Conservation (phyloP, 2,888 invertebrate genomes). For the Drosophila birchii region DNA sequence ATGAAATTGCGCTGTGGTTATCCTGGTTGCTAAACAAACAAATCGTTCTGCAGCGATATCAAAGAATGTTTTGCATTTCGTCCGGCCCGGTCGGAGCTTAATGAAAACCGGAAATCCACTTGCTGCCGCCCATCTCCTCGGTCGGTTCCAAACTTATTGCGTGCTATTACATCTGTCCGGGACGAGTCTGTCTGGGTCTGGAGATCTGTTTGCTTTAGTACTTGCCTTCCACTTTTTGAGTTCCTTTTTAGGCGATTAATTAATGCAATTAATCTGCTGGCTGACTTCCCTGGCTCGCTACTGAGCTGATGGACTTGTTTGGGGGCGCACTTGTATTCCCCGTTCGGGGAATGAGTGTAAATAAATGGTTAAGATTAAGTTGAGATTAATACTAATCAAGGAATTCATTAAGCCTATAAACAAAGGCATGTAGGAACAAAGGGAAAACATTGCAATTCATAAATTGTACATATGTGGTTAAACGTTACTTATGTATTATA, state of each 20-base stretch:
- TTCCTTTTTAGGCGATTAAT: slow-evolving; percentile 83
- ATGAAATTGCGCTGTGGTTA: slow-evolving; percentile 61
- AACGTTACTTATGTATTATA: neutral
- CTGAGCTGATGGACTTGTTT: slow-evolving; percentile 74
- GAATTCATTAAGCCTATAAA: slow-evolving; percentile 62
- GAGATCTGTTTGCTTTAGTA: slow-evolving; percentile 63
- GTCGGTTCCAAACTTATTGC: slow-evolving; percentile 40
- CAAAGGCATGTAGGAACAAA: neutral
- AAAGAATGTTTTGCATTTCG: slow-evolving; percentile 58
- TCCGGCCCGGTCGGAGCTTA: slow-evolving; percentile 54
- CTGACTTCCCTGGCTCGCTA: slow-evolving; percentile 58
- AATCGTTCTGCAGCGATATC: slow-evolving; percentile 60
- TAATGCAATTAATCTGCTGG: slow-evolving; percentile 84
- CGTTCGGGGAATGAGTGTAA: slow-evolving; percentile 56
- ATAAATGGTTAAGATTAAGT: slow-evolving; percentile 74
- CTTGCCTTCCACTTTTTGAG: slow-evolving; percentile 53
- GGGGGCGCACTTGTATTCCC: slow-evolving; percentile 71
- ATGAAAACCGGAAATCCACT: slow-evolving; percentile 84
- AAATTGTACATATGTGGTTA: neutral
- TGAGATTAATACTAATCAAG: slow-evolving; percentile 75
- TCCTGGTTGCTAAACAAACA: slow-evolving; percentile 57
- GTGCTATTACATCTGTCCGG: slow-evolving; percentile 55
- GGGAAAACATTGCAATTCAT: neutral
- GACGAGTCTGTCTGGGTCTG: slow-evolving; percentile 39
- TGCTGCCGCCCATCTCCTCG: slow-evolving; percentile 46